Evolutionary conservation across 2,888 invertebrate species (phyloP).

Genomic region (Zygothrica quintamaculata): DNA sequence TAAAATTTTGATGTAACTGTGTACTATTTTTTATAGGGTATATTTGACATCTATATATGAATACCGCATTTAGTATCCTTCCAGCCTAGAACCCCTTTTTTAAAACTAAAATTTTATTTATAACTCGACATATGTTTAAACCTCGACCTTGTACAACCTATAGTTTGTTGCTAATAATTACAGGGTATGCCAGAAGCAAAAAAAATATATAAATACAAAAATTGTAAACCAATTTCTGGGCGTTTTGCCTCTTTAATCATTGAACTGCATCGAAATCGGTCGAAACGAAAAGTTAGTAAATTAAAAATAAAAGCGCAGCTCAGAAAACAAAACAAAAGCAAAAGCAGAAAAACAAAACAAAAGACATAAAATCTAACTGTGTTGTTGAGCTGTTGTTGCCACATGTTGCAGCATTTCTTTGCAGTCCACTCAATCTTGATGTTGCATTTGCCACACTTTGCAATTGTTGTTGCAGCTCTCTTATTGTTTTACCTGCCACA

Average conservation of each 20-base stretch:
- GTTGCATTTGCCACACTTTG: conserved; percentile 68
- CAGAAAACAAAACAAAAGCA: conserved; percentile 38
- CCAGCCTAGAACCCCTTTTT: too few relatives aligned
- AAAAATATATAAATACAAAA: conserved; percentile 22
- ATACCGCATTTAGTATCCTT: too few relatives aligned
- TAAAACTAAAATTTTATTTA: too few relatives aligned
- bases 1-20: too few relatives aligned
- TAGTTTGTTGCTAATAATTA: too few relatives aligned
- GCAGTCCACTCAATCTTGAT: conserved; percentile 68
- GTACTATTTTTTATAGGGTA: too few relatives aligned
- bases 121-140: too few relatives aligned
- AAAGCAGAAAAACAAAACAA: conserved; percentile 69
- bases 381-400: conserved; percentile 63
- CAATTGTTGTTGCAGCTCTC: conserved; percentile 28
- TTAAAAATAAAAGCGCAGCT: conserved; percentile 67
- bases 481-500: conserved; percentile 59
- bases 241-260: conserved; percentile 79
- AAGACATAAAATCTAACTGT: conserved; percentile 62
- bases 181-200: neutral
- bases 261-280: conserved; percentile 75
- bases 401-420: conserved; percentile 81
- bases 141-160: too few relatives aligned
- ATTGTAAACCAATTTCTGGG: conserved; percentile 76
- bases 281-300: conserved; percentile 73
- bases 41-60: too few relatives aligned